Percentiles rank a stretch among this genome's conserved stretches.
Conservation (phyloP, 2,888 invertebrate genomes). For the Panzeria rudis region DNA sequence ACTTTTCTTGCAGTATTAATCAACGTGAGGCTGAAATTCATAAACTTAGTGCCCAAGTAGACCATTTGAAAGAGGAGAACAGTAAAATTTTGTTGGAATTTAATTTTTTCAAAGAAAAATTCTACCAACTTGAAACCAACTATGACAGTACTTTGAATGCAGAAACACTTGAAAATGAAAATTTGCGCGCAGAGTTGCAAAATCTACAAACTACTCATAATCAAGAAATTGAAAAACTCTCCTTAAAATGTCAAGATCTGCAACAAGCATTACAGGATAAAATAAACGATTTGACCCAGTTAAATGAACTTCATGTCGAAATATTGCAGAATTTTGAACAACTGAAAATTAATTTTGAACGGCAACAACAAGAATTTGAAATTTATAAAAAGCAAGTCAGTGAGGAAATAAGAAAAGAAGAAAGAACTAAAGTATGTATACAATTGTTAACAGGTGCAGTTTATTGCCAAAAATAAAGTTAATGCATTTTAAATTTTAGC, state of each 20-base stretch:
- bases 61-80: conserved; percentile 48
- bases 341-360: conserved; percentile 34
- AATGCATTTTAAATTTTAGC: conserved; percentile 19
- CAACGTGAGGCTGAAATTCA: conserved; percentile 57
- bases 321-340: conserved; percentile 18
- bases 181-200: conserved; percentile 54
- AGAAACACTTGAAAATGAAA: conserved; percentile 44
- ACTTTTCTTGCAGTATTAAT: conserved; percentile 60
- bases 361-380: conserved; percentile 46
- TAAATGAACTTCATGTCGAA: conserved; percentile 31
- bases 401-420: conserved; percentile 38
- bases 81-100: conserved; percentile 47
- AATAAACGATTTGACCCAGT: neutral
- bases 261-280: conserved; percentile 46
- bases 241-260: conserved; percentile 22
- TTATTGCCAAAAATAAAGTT: neutral
- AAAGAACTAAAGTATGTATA: conserved; percentile 43
- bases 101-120: conserved; percentile 61
- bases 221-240: conserved; percentile 47
- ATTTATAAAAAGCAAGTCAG: conserved; percentile 42
- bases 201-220: conserved; percentile 20
- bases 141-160: conserved; percentile 60
- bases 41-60: conserved; percentile 46
- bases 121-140: conserved; percentile 60
- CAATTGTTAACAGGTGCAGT: neutral